These are phyloP conservation scores for Psilopogon haemacephalus DNA, from an alignment of 2,113 vertebrate genomes.

Conservation along the genomic window DNA sequence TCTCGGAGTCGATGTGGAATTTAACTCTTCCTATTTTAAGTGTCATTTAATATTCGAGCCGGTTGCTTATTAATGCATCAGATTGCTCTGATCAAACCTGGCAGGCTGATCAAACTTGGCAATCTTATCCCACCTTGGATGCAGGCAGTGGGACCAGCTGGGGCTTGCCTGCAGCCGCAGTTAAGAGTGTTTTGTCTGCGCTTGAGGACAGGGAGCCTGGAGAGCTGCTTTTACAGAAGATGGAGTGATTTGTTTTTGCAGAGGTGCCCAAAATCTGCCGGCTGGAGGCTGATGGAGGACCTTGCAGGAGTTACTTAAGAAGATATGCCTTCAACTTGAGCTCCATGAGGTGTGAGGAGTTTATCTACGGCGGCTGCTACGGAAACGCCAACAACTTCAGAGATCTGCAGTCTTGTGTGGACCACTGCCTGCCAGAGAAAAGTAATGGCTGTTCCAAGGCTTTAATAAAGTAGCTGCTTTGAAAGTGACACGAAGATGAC, in stretches of 20 bases:
- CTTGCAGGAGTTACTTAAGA: conserved; percentile 69
- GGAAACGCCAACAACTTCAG: conserved; percentile 84
- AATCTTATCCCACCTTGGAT: not conserved
- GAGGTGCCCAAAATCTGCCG: conserved; percentile 87
- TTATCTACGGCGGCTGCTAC: conserved; percentile 78
- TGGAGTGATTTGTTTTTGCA: conserved; percentile 39
- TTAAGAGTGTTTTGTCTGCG: fast-evolving
- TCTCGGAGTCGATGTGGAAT: fast-evolving
- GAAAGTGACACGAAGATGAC: conserved; percentile 10
- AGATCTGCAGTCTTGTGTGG: conserved; percentile 75
- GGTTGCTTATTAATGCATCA: not conserved
- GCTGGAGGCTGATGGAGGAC: conserved; percentile 72
- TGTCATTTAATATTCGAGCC: not conserved
- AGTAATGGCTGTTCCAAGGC: conserved; percentile 68
- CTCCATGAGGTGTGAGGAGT: conserved; percentile 85
- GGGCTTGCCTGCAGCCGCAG: fast-evolving
- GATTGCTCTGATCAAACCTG: not conserved
- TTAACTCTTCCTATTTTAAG: not conserved
- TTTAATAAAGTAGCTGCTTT: conserved; percentile 62
- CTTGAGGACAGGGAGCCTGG: fast-evolving
- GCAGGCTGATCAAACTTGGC: not conserved
- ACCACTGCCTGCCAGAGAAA: conserved; percentile 82
- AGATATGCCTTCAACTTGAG: conserved; percentile 89
- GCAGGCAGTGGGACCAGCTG: not conserved
- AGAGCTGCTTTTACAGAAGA: not conserved